These are phyloP conservation scores for Momotus momota DNA, from an alignment of 2,797 vertebrate species.

Conservation along the genomic window DNA sequence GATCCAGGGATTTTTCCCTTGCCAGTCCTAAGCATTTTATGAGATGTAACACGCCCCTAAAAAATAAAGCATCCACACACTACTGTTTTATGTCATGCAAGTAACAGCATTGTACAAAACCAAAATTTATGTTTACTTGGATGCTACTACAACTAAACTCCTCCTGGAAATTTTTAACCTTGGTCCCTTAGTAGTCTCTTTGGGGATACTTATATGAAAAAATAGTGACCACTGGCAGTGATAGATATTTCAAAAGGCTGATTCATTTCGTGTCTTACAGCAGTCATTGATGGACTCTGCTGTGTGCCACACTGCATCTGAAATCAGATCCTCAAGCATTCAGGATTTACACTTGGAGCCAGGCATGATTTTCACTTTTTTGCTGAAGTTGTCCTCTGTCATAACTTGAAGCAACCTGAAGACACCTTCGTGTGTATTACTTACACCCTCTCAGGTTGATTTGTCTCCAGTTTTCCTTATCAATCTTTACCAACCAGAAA, in stretches of 20 bases:
- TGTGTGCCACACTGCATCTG: neutral
- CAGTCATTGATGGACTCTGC: neutral
- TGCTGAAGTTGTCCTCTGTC: neutral
- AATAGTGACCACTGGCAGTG: neutral
- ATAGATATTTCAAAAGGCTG: neutral
- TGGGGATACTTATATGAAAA: neutral
- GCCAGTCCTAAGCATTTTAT: neutral
- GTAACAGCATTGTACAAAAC: neutral
- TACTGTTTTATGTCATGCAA: neutral
- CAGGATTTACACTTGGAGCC: neutral
- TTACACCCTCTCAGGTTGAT: neutral
- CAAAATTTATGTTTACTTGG: neutral
- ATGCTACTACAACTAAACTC: neutral
- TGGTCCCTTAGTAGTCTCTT: neutral
- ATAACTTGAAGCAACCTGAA: neutral
- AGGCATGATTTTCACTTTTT: neutral
- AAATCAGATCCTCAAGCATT: neutral
- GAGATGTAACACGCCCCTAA: neutral
- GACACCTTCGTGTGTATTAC: neutral
- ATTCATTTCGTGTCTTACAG: neutral
- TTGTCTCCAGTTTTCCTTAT: neutral
- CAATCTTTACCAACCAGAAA: neutral
- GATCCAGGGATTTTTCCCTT: neutral
- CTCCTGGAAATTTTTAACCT: neutral
- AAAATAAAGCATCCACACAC: neutral